Evolutionary conservation across 2,113 vertebrate genomes (phyloP).

Genomic region (Pterocles orientalis): DNA sequence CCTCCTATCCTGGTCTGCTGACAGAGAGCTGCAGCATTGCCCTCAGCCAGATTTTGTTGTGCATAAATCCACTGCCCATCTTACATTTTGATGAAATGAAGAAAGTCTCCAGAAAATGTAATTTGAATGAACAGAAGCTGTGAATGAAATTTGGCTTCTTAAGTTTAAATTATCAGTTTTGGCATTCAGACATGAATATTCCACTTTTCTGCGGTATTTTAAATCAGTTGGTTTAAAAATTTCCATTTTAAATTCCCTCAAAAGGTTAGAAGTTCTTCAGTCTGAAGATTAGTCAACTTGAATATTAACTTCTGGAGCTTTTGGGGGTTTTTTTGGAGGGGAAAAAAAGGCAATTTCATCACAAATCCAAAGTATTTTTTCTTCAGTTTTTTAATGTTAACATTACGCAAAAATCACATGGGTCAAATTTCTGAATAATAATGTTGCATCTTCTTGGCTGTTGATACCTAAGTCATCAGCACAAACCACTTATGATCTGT

Average conservation of each 20-base stretch:
- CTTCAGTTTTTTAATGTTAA: not conserved
- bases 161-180: not conserved
- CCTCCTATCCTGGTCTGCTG: not conserved
- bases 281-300: not conserved
- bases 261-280: not conserved
- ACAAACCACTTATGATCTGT: not conserved
- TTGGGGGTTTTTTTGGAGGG: rapidly evolving
- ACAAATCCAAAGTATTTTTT: not conserved
- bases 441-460: not conserved
- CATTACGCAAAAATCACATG: not conserved
- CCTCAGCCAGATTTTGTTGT: not conserved
- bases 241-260: not conserved
- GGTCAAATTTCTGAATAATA: not conserved
- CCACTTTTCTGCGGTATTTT: not conserved
- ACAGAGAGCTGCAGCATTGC: not conserved
- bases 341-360: not conserved
- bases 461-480: not conserved
- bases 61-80: not conserved
- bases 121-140: not conserved
- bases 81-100: not conserved
- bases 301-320: not conserved
- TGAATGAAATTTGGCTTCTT: not conserved
- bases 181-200: not conserved
- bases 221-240: not conserved
- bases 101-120: not conserved